A percentile compares a stretch with the other conserved stretches of the same genome.
Evolutionary conservation across 2,797 vertebrate genomes (phyloP).

Genomic region (Diplodus sargus): DNA sequence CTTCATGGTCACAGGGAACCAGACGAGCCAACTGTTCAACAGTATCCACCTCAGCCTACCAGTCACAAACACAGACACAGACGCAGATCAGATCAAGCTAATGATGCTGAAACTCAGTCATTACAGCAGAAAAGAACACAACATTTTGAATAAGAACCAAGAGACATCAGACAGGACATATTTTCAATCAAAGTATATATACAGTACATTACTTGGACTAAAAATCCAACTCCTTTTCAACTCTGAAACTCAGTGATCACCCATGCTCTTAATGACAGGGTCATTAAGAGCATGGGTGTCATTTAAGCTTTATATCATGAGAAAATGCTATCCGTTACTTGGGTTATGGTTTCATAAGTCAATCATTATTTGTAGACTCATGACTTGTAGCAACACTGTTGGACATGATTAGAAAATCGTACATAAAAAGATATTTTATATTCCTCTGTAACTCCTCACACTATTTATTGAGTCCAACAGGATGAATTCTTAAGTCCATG

Average conservation of each 20-base stretch:
- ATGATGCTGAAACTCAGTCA: not conserved
- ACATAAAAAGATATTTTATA: too few relatives aligned
- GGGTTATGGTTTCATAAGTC: too few relatives aligned
- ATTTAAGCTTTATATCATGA: too few relatives aligned
- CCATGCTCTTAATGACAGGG: too few relatives aligned
- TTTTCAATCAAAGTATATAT: not conserved
- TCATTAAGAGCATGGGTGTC: too few relatives aligned
- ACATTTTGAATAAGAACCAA: not conserved
- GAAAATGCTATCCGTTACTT: too few relatives aligned
- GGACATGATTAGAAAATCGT: too few relatives aligned
- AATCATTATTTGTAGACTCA: too few relatives aligned
- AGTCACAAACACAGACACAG: slow-evolving; percentile 12
- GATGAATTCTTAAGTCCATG: not conserved
- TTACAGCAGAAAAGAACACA: not conserved
- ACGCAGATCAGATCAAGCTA: not conserved
- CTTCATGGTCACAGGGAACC: slow-evolving; percentile 96
- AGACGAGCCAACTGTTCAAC: slow-evolving; percentile 92
- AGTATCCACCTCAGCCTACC: slow-evolving; percentile 94
- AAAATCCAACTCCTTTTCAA: not conserved
- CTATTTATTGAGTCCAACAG: not conserved
- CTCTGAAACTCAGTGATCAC: too few relatives aligned
- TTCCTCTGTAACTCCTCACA: too few relatives aligned
- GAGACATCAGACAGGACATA: not conserved
- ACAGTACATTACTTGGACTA: not conserved
- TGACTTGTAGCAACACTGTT: too few relatives aligned